Conservation (phyloP, 2,797 vertebrate genomes). For the Lutjanus argentimaculatus region DNA sequence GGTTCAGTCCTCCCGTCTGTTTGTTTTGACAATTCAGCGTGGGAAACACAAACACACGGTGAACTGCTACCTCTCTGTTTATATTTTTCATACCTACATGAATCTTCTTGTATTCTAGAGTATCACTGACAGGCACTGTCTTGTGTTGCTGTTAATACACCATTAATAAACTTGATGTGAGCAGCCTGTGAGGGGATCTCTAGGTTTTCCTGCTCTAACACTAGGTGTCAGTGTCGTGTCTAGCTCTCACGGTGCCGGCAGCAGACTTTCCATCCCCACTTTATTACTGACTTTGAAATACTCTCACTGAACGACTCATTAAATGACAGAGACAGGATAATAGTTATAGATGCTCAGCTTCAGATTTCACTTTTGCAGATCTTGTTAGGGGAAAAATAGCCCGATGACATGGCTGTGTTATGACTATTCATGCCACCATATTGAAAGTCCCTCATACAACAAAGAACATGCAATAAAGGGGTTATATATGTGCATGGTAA, state of each 20-base stretch:
- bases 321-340: constrained; percentile 52
- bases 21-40: constrained; percentile 78
- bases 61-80: constrained; percentile 52
- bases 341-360: constrained; percentile 44
- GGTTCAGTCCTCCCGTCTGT: constrained; percentile 65
- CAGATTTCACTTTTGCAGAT: constrained; percentile 50
- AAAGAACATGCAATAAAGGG: constrained; percentile 60
- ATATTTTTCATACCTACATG: constrained; percentile 64
- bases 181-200: constrained; percentile 15
- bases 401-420: constrained; percentile 30
- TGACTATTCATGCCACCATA: constrained; percentile 38
- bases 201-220: constrained; percentile 56
- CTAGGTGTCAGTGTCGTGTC: constrained; percentile 83
- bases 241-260: constrained; percentile 36
- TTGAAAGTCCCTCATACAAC: constrained; percentile 57
- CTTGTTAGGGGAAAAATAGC: constrained; percentile 38
- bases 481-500: constrained; percentile 38
- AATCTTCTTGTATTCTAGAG: constrained; percentile 43
- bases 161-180: constrained; percentile 40
- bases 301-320: constrained; percentile 42
- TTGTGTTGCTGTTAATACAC: constrained; percentile 45
- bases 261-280: constrained; percentile 48
- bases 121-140: constrained; percentile 51
- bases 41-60: constrained; percentile 77
- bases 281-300: constrained; percentile 54